Base-by-base conservation (phyloP, 2,888 invertebrate species). In the Lasioglossum vierecki region DNA sequence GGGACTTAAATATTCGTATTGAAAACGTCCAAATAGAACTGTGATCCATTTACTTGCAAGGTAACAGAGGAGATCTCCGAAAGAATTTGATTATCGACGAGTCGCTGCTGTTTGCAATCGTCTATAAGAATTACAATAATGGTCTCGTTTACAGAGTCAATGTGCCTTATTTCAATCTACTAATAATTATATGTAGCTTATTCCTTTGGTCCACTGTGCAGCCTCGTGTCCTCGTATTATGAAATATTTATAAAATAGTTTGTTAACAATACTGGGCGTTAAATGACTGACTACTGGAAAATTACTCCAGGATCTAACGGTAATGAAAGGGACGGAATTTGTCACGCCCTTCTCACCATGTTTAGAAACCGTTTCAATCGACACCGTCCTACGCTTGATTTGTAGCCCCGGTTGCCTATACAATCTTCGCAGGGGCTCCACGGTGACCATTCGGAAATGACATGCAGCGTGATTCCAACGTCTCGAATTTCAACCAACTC, bases 351-450 rank as follows among this genome's bases (percentile, higher is more conserved):
- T 49, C 49, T 88, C 77, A 91, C 93, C 85, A 77, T 71, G 39
- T 92, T 89, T 41, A 92, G 83, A 13, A 44, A 79, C 6, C 92
- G 93, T 91, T 95, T 96, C 63, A 96, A 91, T 86, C 96, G 94
- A 91, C 96, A 97, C 70, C 93, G 95, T 22, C 96, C 96, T 78
- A 92, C 93, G 86, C 95, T 95, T 71, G 94, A 95, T 90, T 94
- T 93, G 66, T 94, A 87, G 60, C 96, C 96, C 71, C 86, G 88
- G 46, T 90, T 91, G 30, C 89, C 82, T 78, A 92, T 94, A 87
- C 96, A 96, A 35, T 95, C 93, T 88, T 96, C 95, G 90, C 96
- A 96, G n/a, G 94, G 91, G 5, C 96, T 93, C 96, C 96, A 96
- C 4, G 94, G 91, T 79, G 95, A 95, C 96, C 96, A 96, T 89